A percentile compares a stretch with the other conserved stretches of the same genome.
Evolutionary conservation across 2,888 invertebrate species (phyloP).

Genomic region (Hermaeophaga mercurialis): DNA sequence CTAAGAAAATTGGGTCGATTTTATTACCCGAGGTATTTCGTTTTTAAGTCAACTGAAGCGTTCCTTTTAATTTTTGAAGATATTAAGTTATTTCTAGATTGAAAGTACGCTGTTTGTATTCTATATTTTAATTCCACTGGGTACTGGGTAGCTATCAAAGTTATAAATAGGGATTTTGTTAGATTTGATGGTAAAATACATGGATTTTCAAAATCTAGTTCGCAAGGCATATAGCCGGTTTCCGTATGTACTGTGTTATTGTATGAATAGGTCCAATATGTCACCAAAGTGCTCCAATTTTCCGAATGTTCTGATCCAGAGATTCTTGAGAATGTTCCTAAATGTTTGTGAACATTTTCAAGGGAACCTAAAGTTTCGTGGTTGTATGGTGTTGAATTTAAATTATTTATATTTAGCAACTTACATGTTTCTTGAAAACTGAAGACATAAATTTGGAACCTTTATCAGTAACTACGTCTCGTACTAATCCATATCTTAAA

Average conservation of each 20-base stretch:
- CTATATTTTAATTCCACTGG: conserved; percentile 37
- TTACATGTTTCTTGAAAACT: conserved; percentile 26
- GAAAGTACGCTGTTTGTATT: conserved; percentile 30
- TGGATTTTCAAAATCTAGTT: conserved; percentile 35
- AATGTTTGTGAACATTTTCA: conserved; percentile 33
- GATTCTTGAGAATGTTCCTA: conserved; percentile 24
- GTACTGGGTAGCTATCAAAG: conserved; percentile 34
- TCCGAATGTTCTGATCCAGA: conserved; percentile 1
- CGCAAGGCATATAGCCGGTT: conserved; percentile 36
- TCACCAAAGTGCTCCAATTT: conserved; percentile 35
- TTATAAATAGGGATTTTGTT: conserved; percentile 31
- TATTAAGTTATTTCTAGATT: background rate
- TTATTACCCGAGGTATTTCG: no score
- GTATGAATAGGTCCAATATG: conserved; percentile 37
- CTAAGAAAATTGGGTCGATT: no score
- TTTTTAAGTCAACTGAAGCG: no score
- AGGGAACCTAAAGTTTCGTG: conserved; percentile 27
- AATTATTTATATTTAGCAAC: conserved; percentile 25
- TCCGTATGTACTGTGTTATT: conserved; percentile 36
- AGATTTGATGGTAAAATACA: conserved; percentile 22
- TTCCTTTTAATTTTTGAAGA: no score
- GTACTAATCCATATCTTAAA: background rate
- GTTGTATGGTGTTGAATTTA: conserved; percentile 26
- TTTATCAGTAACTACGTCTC: background rate
- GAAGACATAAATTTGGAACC: background rate